Conservation (phyloP, 1,140 invertebrate genomes). For the Penaeus vannamei region DNA sequence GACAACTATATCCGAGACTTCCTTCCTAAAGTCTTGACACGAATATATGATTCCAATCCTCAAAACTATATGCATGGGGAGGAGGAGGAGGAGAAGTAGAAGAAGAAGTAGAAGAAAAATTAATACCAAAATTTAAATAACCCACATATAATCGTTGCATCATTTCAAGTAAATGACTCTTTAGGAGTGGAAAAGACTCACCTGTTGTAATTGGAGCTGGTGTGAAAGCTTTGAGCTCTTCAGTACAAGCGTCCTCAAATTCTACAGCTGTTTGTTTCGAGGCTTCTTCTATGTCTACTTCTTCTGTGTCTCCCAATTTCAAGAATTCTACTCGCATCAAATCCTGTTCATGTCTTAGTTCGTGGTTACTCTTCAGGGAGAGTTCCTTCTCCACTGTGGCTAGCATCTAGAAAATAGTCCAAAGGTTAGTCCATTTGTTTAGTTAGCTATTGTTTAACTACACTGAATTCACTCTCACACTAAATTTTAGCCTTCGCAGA, state of each 20-base stretch:
- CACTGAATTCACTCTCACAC: not conserved
- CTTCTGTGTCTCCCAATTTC: constrained; percentile 72
- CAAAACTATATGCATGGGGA: no score
- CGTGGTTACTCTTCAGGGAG: constrained; percentile 88
- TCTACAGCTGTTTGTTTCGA: constrained; percentile 84
- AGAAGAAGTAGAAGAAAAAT: no score
- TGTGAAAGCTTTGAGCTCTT: constrained; percentile 82
- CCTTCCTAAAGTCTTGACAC: no score
- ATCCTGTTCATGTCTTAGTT: constrained; percentile 81
- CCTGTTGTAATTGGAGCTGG: constrained; percentile 78
- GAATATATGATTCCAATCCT: no score
- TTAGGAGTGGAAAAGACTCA: constrained; percentile 70
- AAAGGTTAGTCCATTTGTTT: no score
- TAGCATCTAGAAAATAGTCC: constrained; percentile 72
- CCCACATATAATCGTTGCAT: no score
- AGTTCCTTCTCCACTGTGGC: constrained; percentile 81
- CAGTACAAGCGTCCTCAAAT: constrained; percentile 81
- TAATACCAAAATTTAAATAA: no score
- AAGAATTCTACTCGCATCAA: constrained; percentile 29
- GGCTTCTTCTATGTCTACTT: constrained; percentile 78
- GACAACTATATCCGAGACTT: no score
- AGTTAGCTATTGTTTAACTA: not conserved
- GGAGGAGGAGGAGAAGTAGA: no score
- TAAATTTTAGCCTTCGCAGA: not conserved
- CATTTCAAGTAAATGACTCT: not conserved